Evolutionary conservation across 2,113 vertebrate genomes (phyloP).

Genomic region (Motacilla tschutschensis): DNA sequence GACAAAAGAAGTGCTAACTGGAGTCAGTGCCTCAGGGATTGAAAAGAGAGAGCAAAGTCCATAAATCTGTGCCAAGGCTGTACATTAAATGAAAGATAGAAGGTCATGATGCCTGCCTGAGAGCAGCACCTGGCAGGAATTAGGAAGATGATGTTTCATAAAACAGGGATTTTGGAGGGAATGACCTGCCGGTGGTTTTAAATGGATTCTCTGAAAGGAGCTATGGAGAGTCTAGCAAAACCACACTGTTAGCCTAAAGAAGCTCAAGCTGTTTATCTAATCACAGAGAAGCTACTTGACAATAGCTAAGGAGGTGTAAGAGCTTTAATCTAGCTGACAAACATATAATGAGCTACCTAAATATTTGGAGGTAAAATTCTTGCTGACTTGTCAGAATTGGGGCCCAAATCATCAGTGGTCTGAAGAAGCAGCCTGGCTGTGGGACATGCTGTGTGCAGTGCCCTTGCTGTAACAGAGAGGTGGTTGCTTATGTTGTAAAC

Average conservation of each 20-base stretch:
- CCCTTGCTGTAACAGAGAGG: not conserved
- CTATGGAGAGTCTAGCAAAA: not conserved
- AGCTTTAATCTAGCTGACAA: not conserved
- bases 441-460: accelerated
- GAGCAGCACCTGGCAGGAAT: not conserved
- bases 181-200: not conserved
- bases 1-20: not conserved
- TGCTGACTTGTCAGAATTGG: not conserved
- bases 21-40: not conserved
- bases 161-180: not conserved
- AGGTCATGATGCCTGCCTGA: not conserved
- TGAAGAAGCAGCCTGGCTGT: not conserved
- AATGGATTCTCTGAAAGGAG: not conserved
- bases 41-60: not conserved
- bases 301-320: not conserved
- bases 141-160: not conserved
- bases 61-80: not conserved
- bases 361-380: not conserved
- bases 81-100: not conserved
- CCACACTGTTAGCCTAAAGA: accelerated
- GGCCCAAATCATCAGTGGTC: not conserved
- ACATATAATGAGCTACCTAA: not conserved
- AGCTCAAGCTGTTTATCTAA: not conserved
- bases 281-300: not conserved
- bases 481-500: not conserved